Base-by-base conservation (phyloP, 2,113 vertebrate species). In the Lophius piscatorius region DNA sequence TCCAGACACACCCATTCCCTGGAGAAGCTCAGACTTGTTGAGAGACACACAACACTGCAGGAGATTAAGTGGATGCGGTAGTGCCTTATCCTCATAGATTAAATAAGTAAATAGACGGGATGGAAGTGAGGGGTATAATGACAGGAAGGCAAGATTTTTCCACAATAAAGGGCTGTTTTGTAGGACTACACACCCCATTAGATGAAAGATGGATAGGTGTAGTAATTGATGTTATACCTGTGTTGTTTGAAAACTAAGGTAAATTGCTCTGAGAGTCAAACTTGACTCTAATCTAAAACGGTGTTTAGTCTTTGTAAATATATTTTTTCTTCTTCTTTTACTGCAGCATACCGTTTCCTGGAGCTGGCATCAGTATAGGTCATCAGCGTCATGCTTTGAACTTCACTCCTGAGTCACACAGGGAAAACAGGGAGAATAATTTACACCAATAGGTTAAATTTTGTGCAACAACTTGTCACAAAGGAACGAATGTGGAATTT, bases 11-110 rank as follows among this genome's bases (percentile, higher is more conserved):
- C 83, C 87, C 56, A 21, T 41, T 70, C 70, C 40, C 38, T 1
- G 20, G 83, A 78, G 81, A 74, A 52, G 81, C 75, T 59, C 50
- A 58, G 68, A 70, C 85, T 79, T 84, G 83, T 67, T 76, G 48
- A 47, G 48, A 78, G 63, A 68, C 58, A 78, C 50, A 35, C 28
- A 47, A 68, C 64, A 46, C 50, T 7, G 4, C 50, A 56, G 62
- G 50, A 59, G 45, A 68, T 47, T 17, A 59, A 57, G 28, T 55
- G 47, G 73, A 55, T 54, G 51, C 50, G 50, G 45, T 21, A 40
- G 44, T 7, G 1, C 24, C 24, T 55, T 55, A 36, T 70, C 59
- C 36, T 63, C 13, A 36, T 34, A 48, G 33, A 82, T 54, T 55
- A 62, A 40, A 55, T 57, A 49, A 68, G 70, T 75, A 69, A 58